phyloP scores from a whole-genome alignment of 64 coral and sea anemone genomes.

The Hydrozoanthus tunicans region DNA sequence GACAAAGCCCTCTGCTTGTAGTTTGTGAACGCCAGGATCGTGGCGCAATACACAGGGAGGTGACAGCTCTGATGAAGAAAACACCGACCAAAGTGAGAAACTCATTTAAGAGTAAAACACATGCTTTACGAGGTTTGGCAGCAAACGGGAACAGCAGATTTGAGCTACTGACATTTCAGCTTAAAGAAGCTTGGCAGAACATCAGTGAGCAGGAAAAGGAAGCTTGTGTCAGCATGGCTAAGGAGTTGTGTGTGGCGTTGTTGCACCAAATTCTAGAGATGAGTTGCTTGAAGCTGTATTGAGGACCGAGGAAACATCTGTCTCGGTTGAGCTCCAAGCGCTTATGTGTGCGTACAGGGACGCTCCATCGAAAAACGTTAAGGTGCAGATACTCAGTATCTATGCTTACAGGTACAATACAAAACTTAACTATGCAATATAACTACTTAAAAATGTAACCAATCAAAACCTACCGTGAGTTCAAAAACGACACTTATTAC shows the following conservation, averaged over 20 bases:
- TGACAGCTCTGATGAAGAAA: background rate
- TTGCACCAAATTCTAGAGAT: constrained; percentile 58
- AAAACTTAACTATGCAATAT: too few species aligned
- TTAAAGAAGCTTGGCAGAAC: constrained; percentile 40
- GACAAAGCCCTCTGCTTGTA: too few species aligned
- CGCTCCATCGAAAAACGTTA: constrained; percentile 58
- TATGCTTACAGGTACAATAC: constrained; percentile 42
- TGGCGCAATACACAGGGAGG: too few species aligned
- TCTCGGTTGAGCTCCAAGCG: constrained; percentile 10
- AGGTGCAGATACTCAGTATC: constrained; percentile 66
- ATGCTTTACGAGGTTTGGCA: background rate
- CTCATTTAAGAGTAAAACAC: background rate
- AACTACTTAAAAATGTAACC: too few species aligned
- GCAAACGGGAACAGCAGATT: background rate
- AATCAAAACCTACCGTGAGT: too few species aligned
- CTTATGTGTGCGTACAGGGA: constrained; percentile 66
- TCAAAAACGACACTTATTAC: too few species aligned
- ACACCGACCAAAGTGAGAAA: background rate
- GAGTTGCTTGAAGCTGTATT: constrained; percentile 42
- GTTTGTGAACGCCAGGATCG: too few species aligned
- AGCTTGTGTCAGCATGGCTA: constrained; percentile 32
- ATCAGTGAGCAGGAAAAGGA: background rate
- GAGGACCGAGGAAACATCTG: background rate
- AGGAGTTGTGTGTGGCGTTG: constrained; percentile 50
- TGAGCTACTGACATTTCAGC: constrained; percentile 9